These are phyloP conservation scores for Hyposoter didymator DNA, from an alignment of 2,888 invertebrate genomes.

Conservation along the genomic window DNA sequence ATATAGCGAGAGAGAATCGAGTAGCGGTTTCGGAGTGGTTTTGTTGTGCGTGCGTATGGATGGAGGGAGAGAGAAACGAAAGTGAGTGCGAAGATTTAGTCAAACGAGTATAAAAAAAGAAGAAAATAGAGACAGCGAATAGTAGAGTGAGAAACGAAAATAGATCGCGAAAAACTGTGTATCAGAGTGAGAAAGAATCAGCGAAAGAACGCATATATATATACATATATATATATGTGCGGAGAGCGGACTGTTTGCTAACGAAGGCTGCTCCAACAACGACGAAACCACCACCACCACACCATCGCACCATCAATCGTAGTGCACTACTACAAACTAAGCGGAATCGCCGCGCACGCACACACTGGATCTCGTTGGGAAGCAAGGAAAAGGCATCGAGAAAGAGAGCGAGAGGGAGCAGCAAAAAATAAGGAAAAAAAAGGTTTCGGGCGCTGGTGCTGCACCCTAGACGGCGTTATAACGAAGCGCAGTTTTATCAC, in stretches of 20 bases:
- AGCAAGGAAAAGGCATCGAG: conserved; percentile 13
- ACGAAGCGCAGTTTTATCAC: conserved; percentile 84
- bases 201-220: not conserved
- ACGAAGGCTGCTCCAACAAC: conserved; percentile 42
- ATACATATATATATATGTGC: conserved; percentile 18
- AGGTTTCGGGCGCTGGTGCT: conserved; percentile 64
- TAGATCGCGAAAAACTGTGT: conserved; percentile 27
- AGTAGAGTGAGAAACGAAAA: conserved; percentile 38
- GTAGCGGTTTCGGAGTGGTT: conserved; percentile 74
- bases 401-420: conserved; percentile 24
- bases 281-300: conserved; percentile 1
- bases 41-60: conserved; percentile 59
- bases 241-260: conserved; percentile 33
- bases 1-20: conserved; percentile 71
- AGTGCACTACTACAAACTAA: conserved; percentile 29
- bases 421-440: conserved; percentile 31
- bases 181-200: conserved; percentile 12
- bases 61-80: conserved; percentile 34
- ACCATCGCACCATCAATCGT: conserved; percentile 45
- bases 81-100: conserved; percentile 43
- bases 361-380: conserved; percentile 6
- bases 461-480: conserved; percentile 76
- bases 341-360: conserved; percentile 45
- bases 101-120: conserved; percentile 23
- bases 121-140: not conserved